Evolutionary conservation across 2,888 invertebrate genomes (phyloP).

Genomic region (Xestia rhomboidea): DNA sequence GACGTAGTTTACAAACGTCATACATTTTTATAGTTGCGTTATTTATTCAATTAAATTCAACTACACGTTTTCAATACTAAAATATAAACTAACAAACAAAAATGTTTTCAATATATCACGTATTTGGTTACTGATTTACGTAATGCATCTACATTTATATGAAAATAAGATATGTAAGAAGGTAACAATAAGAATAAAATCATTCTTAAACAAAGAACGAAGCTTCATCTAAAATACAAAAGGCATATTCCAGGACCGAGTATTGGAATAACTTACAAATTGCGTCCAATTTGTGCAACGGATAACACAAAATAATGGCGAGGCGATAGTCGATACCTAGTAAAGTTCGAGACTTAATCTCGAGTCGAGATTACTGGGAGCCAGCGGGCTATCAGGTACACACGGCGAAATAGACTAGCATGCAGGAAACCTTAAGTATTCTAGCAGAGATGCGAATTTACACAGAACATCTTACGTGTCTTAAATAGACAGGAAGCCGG

Average conservation of each 20-base stretch:
- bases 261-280: conserved; percentile 74
- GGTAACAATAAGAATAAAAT: conserved; percentile 17
- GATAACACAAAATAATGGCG: conserved; percentile 83
- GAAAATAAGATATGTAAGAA: not conserved
- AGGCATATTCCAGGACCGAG: conserved; percentile 46
- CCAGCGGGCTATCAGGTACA: conserved; percentile 59
- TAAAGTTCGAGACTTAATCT: conserved; percentile 86
- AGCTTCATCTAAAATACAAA: conserved; percentile 45
- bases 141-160: not conserved
- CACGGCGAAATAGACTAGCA: conserved; percentile 8
- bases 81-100: conserved; percentile 33
- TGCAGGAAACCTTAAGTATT: not conserved
- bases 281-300: conserved; percentile 66
- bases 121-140: not conserved
- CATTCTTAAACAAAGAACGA: conserved; percentile 19
- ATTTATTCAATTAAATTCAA: conserved; percentile 18
- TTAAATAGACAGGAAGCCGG: too few relatives aligned
- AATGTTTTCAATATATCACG: conserved; percentile 17
- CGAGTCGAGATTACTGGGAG: conserved; percentile 80
- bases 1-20: not conserved
- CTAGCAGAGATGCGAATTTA: not conserved
- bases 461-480: too few relatives aligned
- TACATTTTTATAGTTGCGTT: not conserved
- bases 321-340: conserved; percentile 79
- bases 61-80: conserved; percentile 29